These are phyloP conservation scores for Vimba vimba DNA, from an alignment of 2,113 vertebrate species.

Conservation along the genomic window DNA sequence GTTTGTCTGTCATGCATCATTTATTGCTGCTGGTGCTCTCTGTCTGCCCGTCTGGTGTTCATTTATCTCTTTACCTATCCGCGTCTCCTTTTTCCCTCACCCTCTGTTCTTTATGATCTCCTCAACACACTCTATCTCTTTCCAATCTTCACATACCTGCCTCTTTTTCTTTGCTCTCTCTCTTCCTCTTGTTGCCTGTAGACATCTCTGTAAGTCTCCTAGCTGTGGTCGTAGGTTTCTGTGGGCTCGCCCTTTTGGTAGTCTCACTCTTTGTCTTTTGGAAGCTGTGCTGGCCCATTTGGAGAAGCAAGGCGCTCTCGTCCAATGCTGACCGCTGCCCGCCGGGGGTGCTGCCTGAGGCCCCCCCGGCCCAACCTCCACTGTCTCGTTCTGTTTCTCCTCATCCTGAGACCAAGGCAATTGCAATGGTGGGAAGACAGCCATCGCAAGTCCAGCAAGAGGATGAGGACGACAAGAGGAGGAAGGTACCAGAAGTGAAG, in stretches of 20 bases:
- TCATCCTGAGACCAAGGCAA: conserved; percentile 10
- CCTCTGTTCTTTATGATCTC: conserved; percentile 9
- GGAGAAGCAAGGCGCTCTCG: conserved; percentile 89
- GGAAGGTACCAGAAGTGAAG: conserved; percentile 80
- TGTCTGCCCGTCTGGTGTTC: conserved; percentile 61
- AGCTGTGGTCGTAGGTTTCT: conserved; percentile 96
- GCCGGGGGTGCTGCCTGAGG: conserved; percentile 77
- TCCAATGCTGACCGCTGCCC: conserved; percentile 73
- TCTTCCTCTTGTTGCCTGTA: conserved; percentile 69
- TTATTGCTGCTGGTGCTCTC: conserved; percentile 40
- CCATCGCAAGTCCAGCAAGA: conserved; percentile 57
- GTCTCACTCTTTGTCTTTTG: conserved; percentile 99
- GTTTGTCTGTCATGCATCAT: conserved; percentile 70
- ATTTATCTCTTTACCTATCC: conserved; percentile 20
- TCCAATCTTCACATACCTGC: conserved; percentile 39
- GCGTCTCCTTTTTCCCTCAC: neutral
- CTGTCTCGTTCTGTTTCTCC: conserved; percentile 29
- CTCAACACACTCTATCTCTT: conserved; percentile 1
- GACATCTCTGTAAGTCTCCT: conserved; percentile 97
- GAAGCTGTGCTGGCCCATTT: conserved; percentile 98
- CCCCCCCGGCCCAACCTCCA: conserved; percentile 67
- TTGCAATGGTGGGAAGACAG: neutral
- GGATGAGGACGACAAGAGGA: conserved; percentile 76
- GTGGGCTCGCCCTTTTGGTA: conserved; percentile 91
- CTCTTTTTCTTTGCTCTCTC: conserved; percentile 10